phyloP scores from a whole-genome alignment of 2,797 vertebrate species.

The Eupleurogrammus muticus region DNA sequence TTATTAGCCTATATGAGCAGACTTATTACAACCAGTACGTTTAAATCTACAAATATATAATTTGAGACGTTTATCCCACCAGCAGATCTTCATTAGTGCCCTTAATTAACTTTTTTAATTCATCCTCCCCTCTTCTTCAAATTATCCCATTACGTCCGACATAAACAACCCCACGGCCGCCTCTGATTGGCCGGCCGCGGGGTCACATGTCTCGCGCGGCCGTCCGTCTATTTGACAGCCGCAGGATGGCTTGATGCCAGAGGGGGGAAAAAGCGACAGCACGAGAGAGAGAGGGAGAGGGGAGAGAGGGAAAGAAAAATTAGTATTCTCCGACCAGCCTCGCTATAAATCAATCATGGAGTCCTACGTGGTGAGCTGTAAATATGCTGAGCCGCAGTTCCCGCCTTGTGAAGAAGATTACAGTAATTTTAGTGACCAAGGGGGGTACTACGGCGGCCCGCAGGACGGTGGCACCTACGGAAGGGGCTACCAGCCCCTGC shows the following conservation, averaged over 20 bases:
- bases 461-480: conserved; percentile 89
- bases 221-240: conserved; percentile 98
- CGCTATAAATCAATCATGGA: conserved; percentile 98
- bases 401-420: conserved; percentile 96
- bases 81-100: conserved; percentile 59
- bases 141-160: conserved; percentile 71
- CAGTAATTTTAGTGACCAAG: conserved; percentile 92
- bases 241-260: conserved; percentile 93
- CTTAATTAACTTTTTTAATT: conserved; percentile 54
- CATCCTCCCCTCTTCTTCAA: conserved; percentile 32
- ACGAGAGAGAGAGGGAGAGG: too few relatives aligned
- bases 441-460: conserved; percentile 88
- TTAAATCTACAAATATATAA: conserved; percentile 22
- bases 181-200: conserved; percentile 88
- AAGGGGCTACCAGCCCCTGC: conserved; percentile 81
- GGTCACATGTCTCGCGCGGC: conserved; percentile 90
- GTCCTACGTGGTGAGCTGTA: conserved; percentile 97
- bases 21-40: too few relatives aligned
- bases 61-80: conserved; percentile 29
- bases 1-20: too few relatives aligned
- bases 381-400: conserved; percentile 98
- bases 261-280: conserved; percentile 79
- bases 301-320: conserved; percentile 83
- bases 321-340: conserved; percentile 87
- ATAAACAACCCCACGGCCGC: conserved; percentile 81